These are phyloP conservation scores for Plodia interpunctella DNA, from an alignment of 1,140 invertebrate genomes.

Conservation along the genomic window DNA sequence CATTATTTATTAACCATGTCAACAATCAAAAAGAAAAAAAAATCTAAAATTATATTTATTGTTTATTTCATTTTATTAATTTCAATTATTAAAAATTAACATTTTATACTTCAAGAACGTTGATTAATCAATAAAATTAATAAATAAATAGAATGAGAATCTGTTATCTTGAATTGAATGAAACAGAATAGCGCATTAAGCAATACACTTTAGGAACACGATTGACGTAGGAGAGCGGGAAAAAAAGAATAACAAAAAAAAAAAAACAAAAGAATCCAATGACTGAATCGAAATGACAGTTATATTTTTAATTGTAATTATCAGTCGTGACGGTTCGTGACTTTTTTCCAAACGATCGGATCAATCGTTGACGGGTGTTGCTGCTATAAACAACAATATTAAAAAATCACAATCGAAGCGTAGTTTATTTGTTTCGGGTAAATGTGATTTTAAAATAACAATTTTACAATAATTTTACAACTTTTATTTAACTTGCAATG, in stretches of 20 bases:
- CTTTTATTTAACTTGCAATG: too few species aligned
- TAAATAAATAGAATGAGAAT: too few species aligned
- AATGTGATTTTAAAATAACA: too few species aligned
- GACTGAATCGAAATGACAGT: slow-evolving; percentile 21
- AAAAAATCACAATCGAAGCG: slow-evolving; percentile 30
- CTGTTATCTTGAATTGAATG: background rate
- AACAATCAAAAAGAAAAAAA: too few species aligned
- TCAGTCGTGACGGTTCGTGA: slow-evolving; percentile 52
- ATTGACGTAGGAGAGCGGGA: background rate
- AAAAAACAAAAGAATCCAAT: slow-evolving; percentile 28
- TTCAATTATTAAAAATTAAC: too few species aligned
- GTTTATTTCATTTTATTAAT: too few species aligned
- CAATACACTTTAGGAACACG: background rate
- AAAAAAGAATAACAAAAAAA: slow-evolving; percentile 18
- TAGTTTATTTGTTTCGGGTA: slow-evolving; percentile 19
- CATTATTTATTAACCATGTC: too few species aligned
- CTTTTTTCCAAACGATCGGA: slow-evolving; percentile 65
- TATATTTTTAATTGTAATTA: slow-evolving; percentile 44
- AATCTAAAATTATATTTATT: too few species aligned
- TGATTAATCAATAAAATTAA: too few species aligned
- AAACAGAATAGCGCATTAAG: background rate
- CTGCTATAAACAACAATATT: slow-evolving; percentile 37
- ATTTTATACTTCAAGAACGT: too few species aligned
- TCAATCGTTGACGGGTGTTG: slow-evolving; percentile 37
- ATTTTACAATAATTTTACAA: too few species aligned